Evolutionary conservation across 2,113 vertebrate species (phyloP).

Genomic region (Coryphaenoides rupestris): DNA sequence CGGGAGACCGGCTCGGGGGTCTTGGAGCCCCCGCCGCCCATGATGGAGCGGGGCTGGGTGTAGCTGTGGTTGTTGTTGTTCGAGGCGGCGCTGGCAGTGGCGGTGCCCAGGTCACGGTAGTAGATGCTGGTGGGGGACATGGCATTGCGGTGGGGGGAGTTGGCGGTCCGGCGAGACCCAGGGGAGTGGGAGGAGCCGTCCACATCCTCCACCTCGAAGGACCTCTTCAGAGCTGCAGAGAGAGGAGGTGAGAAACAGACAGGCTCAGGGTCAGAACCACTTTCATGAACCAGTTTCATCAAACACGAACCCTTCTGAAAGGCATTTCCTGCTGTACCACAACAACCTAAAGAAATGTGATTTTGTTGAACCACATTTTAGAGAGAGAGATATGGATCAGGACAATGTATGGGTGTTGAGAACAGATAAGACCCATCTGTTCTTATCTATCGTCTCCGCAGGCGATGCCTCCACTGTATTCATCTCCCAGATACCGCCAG

Average conservation of each 20-base stretch:
- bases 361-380: constrained; percentile 1
- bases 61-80: constrained; percentile 79
- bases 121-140: constrained; percentile 89
- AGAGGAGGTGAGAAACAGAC: constrained; percentile 23
- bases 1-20: constrained; percentile 82
- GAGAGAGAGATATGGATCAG: too few relatives aligned
- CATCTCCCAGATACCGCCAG: too few relatives aligned
- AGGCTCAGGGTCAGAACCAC: too few relatives aligned
- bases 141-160: constrained; percentile 73
- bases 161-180: constrained; percentile 80
- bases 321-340: background rate
- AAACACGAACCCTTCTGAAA: background rate
- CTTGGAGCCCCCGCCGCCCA: constrained; percentile 76
- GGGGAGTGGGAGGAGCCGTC: constrained; percentile 86
- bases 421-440: too few relatives aligned
- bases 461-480: too few relatives aligned
- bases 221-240: constrained; percentile 90
- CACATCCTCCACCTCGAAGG: constrained; percentile 95
- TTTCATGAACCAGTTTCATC: background rate
- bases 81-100: constrained; percentile 63
- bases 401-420: too few relatives aligned
- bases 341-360: constrained; percentile 1
- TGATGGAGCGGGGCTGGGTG: constrained; percentile 78
- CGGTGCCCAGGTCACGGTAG: constrained; percentile 85
- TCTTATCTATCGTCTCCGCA: too few relatives aligned